A percentile compares a stretch with the other conserved stretches of the same genome.
Conservation (phyloP, 64 coral and sea anemone genomes). For the Cladopsammia gracilis region DNA sequence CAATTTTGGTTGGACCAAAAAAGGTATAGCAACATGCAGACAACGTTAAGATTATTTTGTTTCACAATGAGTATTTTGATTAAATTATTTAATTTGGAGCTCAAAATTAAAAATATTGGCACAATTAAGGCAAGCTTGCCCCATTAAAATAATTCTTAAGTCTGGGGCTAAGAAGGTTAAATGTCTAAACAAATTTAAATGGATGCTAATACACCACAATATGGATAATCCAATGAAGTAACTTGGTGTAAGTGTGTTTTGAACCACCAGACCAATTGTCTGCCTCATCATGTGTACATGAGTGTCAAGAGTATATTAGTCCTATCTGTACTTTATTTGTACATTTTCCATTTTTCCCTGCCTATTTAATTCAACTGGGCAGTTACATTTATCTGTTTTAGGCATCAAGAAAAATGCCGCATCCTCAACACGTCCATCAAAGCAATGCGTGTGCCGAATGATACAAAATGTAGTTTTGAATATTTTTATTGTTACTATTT, state of each 20-base stretch:
- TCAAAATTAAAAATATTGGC: neutral
- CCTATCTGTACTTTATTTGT: too few species aligned
- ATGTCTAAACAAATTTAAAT: neutral
- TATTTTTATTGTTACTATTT: conserved; percentile 1
- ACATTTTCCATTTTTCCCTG: neutral
- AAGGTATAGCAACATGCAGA: too few species aligned
- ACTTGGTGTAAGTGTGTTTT: neutral
- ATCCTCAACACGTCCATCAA: neutral
- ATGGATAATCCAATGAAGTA: neutral
- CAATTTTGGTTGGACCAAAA: too few species aligned
- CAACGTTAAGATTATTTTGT: too few species aligned
- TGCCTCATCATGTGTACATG: neutral
- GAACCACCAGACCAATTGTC: neutral
- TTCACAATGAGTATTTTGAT: too few species aligned
- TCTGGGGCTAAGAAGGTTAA: neutral
- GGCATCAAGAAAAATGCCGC: neutral
- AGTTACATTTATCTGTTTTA: neutral
- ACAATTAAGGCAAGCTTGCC: neutral
- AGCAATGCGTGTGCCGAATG: neutral
- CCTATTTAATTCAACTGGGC: neutral
- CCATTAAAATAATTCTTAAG: neutral
- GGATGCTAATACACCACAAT: neutral
- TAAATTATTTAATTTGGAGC: neutral
- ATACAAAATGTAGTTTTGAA: neutral
- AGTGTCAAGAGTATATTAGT: too few species aligned